Conservation (phyloP, 2,113 vertebrate genomes). For the Gymnorhina tibicen region DNA sequence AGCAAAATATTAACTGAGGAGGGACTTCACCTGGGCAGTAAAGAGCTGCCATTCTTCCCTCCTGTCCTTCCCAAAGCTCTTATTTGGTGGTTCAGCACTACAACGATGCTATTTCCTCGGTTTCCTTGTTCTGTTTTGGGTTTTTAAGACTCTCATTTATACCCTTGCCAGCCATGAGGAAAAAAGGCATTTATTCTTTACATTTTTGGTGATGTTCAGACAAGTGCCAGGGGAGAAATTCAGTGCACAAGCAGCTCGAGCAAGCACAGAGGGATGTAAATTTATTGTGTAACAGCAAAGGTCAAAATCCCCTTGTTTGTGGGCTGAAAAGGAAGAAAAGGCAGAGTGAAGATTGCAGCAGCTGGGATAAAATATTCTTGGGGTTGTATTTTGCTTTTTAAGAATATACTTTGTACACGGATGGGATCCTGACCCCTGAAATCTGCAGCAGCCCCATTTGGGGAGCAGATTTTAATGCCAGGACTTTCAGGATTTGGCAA, state of each 20-base stretch:
- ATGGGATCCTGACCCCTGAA: too few species aligned
- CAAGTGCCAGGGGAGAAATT: neutral
- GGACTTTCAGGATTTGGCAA: too few species aligned
- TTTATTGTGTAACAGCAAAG: neutral
- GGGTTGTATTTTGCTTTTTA: too few species aligned
- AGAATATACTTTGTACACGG: too few species aligned
- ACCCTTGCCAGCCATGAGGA: neutral
- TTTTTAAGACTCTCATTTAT: neutral
- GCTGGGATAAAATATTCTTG: too few species aligned
- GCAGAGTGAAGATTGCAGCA: neutral
- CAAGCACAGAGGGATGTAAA: neutral
- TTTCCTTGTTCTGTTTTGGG: neutral
- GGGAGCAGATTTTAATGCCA: too few species aligned
- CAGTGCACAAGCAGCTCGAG: neutral
- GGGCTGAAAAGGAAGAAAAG: neutral
- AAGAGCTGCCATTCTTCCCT: neutral
- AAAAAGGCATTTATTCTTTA: neutral
- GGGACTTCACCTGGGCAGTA: neutral
- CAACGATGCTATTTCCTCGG: neutral
- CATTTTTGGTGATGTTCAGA: neutral
- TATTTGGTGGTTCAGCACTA: neutral
- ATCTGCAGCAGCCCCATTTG: too few species aligned
- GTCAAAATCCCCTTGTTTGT: neutral
- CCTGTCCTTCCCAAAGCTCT: neutral
- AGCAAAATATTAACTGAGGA: neutral